Base-by-base conservation (phyloP, 2,113 vertebrate species). In the Austrofundulus limnaeus region DNA sequence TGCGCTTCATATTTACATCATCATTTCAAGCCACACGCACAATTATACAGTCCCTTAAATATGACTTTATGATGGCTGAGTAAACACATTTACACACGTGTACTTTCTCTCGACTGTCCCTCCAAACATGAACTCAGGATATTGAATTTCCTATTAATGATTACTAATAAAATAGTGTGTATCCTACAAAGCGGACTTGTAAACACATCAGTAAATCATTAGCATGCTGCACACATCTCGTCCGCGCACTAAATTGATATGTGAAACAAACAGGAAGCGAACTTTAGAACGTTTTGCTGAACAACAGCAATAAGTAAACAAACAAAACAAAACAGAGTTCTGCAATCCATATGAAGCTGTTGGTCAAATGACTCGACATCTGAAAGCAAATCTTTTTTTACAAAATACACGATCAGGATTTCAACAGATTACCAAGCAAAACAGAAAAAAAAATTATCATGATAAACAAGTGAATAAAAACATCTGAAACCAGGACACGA, bases 101-200 rank as follows among this genome's bases (percentile, higher is more conserved):
- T 10, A 84, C 41, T 47, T 53, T 62, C 37, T 25, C 31, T 20
- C 17, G 37, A 20, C 4, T 20, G 58, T 41, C 11, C 43, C 60
- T 39, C 23, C 49, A 55, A 38, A 66, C 51, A 63, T 11, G n/a
- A 42, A 2, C 49, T 51, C 78, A 87, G 83, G 82, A 85, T 82
- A 84, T 84, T 81, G 74, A 66, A 75, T 77, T 61, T 69, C 25
- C 41, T 3, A 1, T 13, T 11, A 78, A 69, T 71, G 45, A 64
- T 39, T 62, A 62, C 57, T 75, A 58, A 70, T 73, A 61, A 62
- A 11, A 3, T 37, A 42, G 56, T 50, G 66, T 52, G 59, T 66
- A 74, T 75, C 67, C 68, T 62, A 62, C 25, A 6, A 14, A 4
- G 16, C 28, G 21, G 5, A 2, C 24, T 21, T 9, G 2, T 59